A percentile compares a stretch with the other conserved stretches of the same genome.
These are phyloP conservation scores for Thymelicus sylvestris DNA, from an alignment of 2,888 invertebrate genomes.

Conservation along the genomic window DNA sequence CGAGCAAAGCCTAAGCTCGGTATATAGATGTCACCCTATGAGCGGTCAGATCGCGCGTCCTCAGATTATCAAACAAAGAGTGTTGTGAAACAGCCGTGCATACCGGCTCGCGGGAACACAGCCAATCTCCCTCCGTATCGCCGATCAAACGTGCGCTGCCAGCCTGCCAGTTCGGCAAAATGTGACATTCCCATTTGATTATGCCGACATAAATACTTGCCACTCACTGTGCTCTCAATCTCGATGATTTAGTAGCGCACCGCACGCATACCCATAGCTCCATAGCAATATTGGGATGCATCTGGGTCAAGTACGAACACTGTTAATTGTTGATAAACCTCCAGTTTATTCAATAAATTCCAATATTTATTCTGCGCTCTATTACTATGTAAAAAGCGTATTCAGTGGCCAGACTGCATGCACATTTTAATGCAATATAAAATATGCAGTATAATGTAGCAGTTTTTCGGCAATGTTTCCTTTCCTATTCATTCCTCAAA, in stretches of 20 bases:
- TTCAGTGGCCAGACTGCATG: too few species aligned
- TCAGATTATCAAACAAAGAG: constrained; percentile 62
- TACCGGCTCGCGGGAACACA: constrained; percentile 73
- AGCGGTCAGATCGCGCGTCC: constrained; percentile 40
- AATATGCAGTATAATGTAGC: too few species aligned
- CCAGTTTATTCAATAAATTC: neutral
- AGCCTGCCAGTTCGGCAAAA: constrained; percentile 58
- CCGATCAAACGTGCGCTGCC: constrained; percentile 55
- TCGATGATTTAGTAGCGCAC: constrained; percentile 35
- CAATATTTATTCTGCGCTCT: too few species aligned
- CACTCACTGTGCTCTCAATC: constrained; percentile 17
- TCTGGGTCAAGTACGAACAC: constrained; percentile 22
- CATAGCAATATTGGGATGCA: constrained; percentile 23
- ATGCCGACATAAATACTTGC: constrained; percentile 45
- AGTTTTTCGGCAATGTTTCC: too few species aligned
- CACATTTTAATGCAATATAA: too few species aligned
- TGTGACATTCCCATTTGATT: constrained; percentile 57
- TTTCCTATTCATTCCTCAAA: too few species aligned
- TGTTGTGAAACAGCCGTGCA: constrained; percentile 67
- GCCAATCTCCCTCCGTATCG: constrained; percentile 65
- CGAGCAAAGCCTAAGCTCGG: too few species aligned
- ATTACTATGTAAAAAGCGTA: too few species aligned
- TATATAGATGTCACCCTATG: neutral
- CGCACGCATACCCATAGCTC: constrained; percentile 19
- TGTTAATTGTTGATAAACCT: constrained; percentile 23